phyloP scores from a whole-genome alignment of 1,140 invertebrate species.

The Portunus trituberculatus region DNA sequence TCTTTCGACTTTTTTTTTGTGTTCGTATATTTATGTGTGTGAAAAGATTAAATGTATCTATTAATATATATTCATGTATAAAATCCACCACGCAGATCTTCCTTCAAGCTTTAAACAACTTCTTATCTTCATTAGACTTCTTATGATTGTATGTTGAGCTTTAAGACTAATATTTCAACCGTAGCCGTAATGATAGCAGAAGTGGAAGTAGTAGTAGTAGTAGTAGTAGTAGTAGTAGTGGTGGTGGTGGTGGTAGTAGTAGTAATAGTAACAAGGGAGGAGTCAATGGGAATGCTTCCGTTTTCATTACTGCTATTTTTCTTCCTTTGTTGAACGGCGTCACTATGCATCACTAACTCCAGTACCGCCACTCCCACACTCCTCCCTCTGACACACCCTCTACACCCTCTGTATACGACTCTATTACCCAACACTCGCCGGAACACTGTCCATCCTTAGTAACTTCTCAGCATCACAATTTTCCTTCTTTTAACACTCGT shows the following conservation, averaged over 20 bases:
- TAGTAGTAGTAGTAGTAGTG: neutral
- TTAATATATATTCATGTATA: no score
- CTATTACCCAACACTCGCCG: no score
- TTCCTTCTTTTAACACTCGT: no score
- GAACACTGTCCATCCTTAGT: neutral
- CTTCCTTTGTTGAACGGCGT: neutral
- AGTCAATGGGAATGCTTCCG: neutral
- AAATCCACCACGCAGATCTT: no score
- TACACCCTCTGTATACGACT: neutral
- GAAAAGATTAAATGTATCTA: no score
- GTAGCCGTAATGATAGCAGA: no score
- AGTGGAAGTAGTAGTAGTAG: neutral
- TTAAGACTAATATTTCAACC: neutral
- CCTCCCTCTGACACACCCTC: neutral
- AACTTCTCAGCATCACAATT: no score
- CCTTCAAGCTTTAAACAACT: no score
- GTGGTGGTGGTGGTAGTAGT: neutral
- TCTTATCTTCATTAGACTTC: no score
- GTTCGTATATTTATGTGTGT: neutral
- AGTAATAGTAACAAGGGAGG: neutral
- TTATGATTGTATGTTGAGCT: neutral
- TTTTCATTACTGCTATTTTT: neutral
- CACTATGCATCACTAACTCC: slow-evolving; percentile 10
- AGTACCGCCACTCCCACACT: neutral
- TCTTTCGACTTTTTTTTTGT: neutral